These are phyloP conservation scores for Subacronicta megacephala DNA, from an alignment of 2,888 invertebrate species.

Conservation along the genomic window DNA sequence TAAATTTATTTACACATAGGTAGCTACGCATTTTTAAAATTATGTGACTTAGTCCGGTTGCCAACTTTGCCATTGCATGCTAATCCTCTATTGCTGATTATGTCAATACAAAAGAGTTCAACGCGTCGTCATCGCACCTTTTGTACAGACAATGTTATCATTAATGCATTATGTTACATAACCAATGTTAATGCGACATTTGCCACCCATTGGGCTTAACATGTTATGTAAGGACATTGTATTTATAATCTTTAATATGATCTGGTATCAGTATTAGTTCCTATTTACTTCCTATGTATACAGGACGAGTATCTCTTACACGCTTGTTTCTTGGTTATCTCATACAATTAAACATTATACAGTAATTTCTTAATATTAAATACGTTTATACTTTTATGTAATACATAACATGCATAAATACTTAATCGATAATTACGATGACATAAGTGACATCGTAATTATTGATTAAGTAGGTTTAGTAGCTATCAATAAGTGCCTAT, in stretches of 20 bases:
- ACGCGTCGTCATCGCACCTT: constrained; percentile 63
- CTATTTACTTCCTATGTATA: constrained; percentile 2
- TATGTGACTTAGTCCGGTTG: not conserved
- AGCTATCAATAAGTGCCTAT: no score
- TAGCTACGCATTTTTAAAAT: no score
- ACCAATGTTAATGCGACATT: constrained; percentile 38
- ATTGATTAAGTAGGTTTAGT: no score
- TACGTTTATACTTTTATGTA: constrained; percentile 1
- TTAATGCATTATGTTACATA: constrained; percentile 39
- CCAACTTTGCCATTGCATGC: not conserved
- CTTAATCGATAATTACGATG: no score
- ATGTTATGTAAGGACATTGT: constrained; percentile 35
- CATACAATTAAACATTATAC: not conserved
- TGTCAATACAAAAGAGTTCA: constrained; percentile 75
- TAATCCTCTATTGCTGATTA: constrained; percentile 5
- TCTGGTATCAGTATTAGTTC: constrained; percentile 14
- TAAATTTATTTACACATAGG: not conserved
- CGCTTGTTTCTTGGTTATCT: not conserved
- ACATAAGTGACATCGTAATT: no score
- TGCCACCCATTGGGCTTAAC: constrained; percentile 36
- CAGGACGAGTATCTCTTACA: not conserved
- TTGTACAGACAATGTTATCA: constrained; percentile 5
- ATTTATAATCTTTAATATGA: constrained; percentile 33
- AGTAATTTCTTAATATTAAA: not conserved
- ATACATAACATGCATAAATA: no score